Conservation (phyloP, 2,113 vertebrate species). For the Cinclus mexicanus region DNA sequence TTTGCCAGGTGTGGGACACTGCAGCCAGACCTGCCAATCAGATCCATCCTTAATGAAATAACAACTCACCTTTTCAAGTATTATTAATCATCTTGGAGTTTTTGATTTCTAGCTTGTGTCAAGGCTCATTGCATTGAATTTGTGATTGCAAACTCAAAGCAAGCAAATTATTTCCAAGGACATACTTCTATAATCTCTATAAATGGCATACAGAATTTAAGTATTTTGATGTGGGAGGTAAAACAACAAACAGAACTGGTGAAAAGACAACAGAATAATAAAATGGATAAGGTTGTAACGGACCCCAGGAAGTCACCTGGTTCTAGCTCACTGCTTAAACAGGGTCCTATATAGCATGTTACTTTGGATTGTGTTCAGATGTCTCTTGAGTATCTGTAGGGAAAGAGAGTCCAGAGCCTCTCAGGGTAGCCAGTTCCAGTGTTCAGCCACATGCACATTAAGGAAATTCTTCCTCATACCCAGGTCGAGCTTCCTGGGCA, state of each 20-base stretch:
- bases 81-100: not conserved
- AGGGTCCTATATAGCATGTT: not conserved
- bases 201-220: not conserved
- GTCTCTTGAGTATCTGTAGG: not conserved
- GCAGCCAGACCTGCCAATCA: not conserved
- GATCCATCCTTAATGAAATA: not conserved
- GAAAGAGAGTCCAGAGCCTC: not conserved
- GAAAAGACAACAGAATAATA: not conserved
- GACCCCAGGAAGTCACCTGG: not conserved
- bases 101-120: not conserved
- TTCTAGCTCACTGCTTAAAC: accelerated
- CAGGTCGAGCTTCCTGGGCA: not conserved
- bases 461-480: not conserved
- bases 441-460: not conserved
- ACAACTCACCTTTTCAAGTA: not conserved
- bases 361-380: not conserved
- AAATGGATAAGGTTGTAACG: not conserved
- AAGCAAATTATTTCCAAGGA: not conserved
- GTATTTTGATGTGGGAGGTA: not conserved
- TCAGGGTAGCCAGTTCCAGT: not conserved
- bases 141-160: not conserved
- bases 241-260: not conserved
- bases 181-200: not conserved
- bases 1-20: not conserved
- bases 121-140: not conserved